Evolutionary conservation across 37 sponge, comb jelly and placozoan species (phyloP).

Genomic region (Beroe forskalii): DNA sequence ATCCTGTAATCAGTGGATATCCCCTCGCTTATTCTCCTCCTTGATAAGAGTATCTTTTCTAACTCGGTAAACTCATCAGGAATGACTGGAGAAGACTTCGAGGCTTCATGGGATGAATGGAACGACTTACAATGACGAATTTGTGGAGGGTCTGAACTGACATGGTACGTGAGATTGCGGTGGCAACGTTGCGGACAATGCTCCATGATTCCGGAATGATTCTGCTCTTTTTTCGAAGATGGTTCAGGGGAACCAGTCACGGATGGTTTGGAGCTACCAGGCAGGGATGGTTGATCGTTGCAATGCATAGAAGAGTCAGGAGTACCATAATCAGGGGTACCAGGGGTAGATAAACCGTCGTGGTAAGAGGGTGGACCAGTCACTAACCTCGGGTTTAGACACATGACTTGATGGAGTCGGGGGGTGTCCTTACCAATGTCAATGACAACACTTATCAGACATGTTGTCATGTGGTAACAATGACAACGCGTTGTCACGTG

Average conservation of each 20-base stretch:
- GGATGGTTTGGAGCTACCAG: not conserved
- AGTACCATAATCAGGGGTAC: not conserved
- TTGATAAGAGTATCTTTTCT: constrained; percentile 72
- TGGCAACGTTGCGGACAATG: not conserved
- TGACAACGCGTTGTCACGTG: too few relatives aligned
- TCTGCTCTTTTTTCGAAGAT: not conserved
- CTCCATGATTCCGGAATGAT: not conserved
- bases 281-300: not conserved
- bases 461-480: not conserved
- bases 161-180: not conserved
- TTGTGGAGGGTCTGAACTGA: not conserved
- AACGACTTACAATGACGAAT: too few relatives aligned
- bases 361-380: not conserved
- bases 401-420: not conserved
- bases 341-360: not conserved
- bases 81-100: not conserved
- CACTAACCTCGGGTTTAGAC: not conserved
- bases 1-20: not conserved
- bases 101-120: too few relatives aligned
- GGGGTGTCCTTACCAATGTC: not conserved
- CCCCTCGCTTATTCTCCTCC: constrained; percentile 53
- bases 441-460: constrained; percentile 26
- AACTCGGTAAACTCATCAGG: constrained; percentile 82
- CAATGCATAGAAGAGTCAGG: not conserved
- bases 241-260: not conserved